A percentile compares a stretch with the other conserved stretches of the same genome.
Evolutionary conservation across 2,113 vertebrate species (phyloP).

Genomic region (Eonycteris spelaea): DNA sequence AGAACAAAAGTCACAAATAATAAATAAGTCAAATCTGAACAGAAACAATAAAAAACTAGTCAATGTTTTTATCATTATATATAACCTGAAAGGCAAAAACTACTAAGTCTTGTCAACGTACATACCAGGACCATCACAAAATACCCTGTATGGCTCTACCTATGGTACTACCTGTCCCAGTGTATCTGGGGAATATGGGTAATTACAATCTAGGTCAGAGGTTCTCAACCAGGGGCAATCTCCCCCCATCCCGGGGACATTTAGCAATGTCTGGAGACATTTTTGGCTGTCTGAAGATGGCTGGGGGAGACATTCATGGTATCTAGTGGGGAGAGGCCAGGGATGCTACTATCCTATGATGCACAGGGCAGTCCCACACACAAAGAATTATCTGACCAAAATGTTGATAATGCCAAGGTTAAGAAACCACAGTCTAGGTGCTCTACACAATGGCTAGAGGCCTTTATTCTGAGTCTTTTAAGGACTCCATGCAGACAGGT

Average conservation of each 20-base stretch:
- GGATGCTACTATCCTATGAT: neutral
- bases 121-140: neutral
- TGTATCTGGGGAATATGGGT: neutral
- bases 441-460: neutral
- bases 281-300: neutral
- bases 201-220: neutral
- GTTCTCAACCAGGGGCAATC: neutral
- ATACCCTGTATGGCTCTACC: neutral
- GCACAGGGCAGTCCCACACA: neutral
- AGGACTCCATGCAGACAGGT: neutral
- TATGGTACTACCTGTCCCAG: neutral
- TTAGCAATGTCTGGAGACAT: neutral
- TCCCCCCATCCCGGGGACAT: neutral
- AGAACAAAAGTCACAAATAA: conserved; percentile 28
- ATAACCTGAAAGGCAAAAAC: conserved; percentile 27
- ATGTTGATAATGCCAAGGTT: neutral
- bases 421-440: neutral
- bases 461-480: neutral
- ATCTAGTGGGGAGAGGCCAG: neutral
- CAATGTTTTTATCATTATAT: conserved; percentile 11
- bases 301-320: neutral
- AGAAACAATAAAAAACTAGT: conserved; percentile 21
- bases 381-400: neutral
- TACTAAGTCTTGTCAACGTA: neutral
- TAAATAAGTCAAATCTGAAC: conserved; percentile 7